A percentile compares a stretch with the other conserved stretches of the same genome.
Conservation (phyloP, 1,140 invertebrate species). For the Drosophila tropicalis region DNA sequence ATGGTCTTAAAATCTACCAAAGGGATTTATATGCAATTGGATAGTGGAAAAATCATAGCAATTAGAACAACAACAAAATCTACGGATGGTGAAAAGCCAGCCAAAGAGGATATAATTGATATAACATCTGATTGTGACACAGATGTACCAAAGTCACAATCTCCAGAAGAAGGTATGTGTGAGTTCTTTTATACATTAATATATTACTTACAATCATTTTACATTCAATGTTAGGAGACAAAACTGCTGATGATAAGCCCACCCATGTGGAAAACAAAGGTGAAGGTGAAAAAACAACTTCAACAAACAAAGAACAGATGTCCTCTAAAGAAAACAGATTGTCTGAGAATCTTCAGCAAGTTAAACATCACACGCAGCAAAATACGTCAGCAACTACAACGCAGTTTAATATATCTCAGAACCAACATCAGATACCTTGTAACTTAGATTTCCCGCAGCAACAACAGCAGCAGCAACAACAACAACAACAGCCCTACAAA, state of each 20-base stretch:
- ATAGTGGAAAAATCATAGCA: slow-evolving; percentile 98
- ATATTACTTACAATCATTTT: slow-evolving; percentile 13
- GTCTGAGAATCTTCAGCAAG: slow-evolving; percentile 41
- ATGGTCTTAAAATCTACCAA: slow-evolving; percentile 97
- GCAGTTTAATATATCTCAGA: slow-evolving; percentile 25
- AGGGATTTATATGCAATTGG: slow-evolving; percentile 97
- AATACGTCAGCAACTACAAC: slow-evolving; percentile 42
- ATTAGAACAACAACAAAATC: slow-evolving; percentile 85
- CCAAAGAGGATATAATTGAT: slow-evolving; percentile 76
- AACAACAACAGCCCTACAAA: slow-evolving; percentile 46
- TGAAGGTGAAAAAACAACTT: slow-evolving; percentile 13
- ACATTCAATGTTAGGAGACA: slow-evolving; percentile 33
- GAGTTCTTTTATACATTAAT: background rate
- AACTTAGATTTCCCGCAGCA: slow-evolving; percentile 53
- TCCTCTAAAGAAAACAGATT: slow-evolving; percentile 23
- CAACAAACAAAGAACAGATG: slow-evolving; percentile 23
- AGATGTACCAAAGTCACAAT: slow-evolving; percentile 55
- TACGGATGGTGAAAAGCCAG: slow-evolving; percentile 51
- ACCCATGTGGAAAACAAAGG: slow-evolving; percentile 36
- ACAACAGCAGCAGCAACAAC: slow-evolving; percentile 32
- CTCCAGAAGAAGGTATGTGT: slow-evolving; percentile 55
- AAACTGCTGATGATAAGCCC: slow-evolving; percentile 31
- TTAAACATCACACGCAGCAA: slow-evolving; percentile 46
- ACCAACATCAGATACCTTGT: slow-evolving; percentile 52
- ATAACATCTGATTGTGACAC: slow-evolving; percentile 75